Percentiles rank a stretch among this genome's conserved stretches.
These are phyloP conservation scores for Drosophila gaucha DNA, from an alignment of 2,888 invertebrate genomes.

Conservation along the genomic window DNA sequence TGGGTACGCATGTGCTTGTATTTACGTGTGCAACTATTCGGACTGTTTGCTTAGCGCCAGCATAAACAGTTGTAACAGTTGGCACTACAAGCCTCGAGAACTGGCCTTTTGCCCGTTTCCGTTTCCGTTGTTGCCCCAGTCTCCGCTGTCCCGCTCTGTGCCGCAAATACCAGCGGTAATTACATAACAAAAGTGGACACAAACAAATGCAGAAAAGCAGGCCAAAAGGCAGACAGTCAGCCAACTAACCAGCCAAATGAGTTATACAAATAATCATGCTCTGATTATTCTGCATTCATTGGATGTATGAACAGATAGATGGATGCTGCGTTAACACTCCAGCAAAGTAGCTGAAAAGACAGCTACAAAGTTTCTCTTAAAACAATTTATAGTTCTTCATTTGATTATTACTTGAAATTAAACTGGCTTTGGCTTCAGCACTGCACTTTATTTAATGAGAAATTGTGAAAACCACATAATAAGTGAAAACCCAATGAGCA, in stretches of 20 bases:
- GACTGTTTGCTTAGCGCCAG: conserved; percentile 63
- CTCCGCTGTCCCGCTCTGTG: background rate
- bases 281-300: conserved; percentile 45
- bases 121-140: background rate
- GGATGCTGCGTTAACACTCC: too few relatives aligned
- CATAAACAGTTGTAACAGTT: conserved; percentile 78
- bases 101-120: conserved; percentile 13
- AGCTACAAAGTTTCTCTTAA: background rate
- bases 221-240: conserved; percentile 2
- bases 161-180: conserved; percentile 54
- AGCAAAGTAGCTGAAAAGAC: background rate
- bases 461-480: background rate
- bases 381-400: conserved; percentile 3
- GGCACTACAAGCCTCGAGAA: conserved; percentile 50
- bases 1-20: conserved; percentile 12
- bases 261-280: conserved; percentile 61
- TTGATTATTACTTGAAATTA: too few relatives aligned
- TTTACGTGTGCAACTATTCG: conserved; percentile 28
- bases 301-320: conserved; percentile 1
- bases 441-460: conserved; percentile 2
- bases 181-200: conserved; percentile 67
- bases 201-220: conserved; percentile 36
- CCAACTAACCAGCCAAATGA: conserved; percentile 43
- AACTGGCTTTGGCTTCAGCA: too few relatives aligned
- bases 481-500: too few relatives aligned